phyloP scores from a whole-genome alignment of 2,113 vertebrate species.

The Tragulus kanchil region DNA sequence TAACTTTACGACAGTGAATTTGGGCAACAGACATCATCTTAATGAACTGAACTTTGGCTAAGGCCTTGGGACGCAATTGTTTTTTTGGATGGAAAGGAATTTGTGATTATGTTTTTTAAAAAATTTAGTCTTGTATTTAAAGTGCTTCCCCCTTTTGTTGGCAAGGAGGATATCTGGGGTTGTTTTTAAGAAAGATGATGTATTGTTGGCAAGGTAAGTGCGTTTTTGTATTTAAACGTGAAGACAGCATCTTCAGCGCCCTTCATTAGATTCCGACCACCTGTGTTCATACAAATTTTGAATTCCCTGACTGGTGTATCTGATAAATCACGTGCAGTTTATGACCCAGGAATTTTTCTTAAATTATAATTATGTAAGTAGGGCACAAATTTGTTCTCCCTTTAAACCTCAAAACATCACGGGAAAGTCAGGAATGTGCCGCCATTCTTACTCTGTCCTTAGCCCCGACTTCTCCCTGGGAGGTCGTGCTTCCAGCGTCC shows the following conservation, averaged over 20 bases:
- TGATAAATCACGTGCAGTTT: background rate
- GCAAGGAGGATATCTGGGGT: background rate
- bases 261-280: background rate
- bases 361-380: background rate
- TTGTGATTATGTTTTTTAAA: background rate
- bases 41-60: constrained; percentile 3
- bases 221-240: background rate
- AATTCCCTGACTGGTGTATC: background rate
- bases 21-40: background rate
- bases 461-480: background rate
- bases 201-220: background rate
- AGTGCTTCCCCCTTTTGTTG: background rate
- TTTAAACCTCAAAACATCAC: background rate
- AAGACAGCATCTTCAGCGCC: background rate
- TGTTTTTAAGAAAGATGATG: background rate
- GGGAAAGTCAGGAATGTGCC: background rate
- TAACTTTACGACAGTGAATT: background rate
- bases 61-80: background rate
- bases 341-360: background rate
- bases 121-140: background rate
- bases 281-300: background rate
- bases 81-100: constrained; percentile 35
- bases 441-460: background rate
- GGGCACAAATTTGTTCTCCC: constrained; percentile 11
- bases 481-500: background rate